Evolutionary conservation across 1,140 invertebrate genomes (phyloP).

Genomic region (Polypedilum pembai): DNA sequence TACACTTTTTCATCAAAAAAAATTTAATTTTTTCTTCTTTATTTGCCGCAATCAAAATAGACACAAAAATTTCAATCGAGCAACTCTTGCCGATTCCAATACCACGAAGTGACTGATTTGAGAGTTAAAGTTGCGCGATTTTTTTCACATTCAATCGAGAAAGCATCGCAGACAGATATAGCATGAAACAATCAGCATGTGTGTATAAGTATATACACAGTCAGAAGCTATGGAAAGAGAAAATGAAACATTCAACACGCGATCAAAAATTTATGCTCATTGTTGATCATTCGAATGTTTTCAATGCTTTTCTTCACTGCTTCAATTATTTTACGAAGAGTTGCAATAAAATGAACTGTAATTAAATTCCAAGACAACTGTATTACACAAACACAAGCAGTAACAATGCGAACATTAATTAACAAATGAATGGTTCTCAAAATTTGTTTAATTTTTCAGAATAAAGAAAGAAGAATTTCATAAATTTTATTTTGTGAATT

Average conservation of each 20-base stretch:
- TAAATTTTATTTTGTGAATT: too few relatives aligned
- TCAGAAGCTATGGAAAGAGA: background rate
- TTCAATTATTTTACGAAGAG: background rate
- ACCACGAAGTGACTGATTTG: conserved; percentile 26
- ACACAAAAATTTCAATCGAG: background rate
- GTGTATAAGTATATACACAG: background rate
- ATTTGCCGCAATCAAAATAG: too few relatives aligned
- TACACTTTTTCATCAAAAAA: background rate
- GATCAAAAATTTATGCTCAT: background rate
- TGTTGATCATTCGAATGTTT: background rate
- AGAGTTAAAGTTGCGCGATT: conserved; percentile 20
- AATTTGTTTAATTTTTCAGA: too few relatives aligned
- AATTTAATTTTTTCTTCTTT: too few relatives aligned
- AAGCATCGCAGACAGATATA: background rate
- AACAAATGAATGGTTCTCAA: too few relatives aligned
- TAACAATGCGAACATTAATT: background rate
- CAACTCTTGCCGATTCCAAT: conserved; percentile 21
- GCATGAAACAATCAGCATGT: background rate
- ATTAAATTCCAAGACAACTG: conserved; percentile 6
- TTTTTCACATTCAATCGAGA: background rate
- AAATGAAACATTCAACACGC: conserved; percentile 17
- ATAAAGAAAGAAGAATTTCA: too few relatives aligned
- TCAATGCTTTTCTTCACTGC: background rate
- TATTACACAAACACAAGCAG: background rate
- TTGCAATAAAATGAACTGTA: background rate